Evolutionary conservation across 2,797 vertebrate genomes (phyloP).

Genomic region (Gouania willdenowi): DNA sequence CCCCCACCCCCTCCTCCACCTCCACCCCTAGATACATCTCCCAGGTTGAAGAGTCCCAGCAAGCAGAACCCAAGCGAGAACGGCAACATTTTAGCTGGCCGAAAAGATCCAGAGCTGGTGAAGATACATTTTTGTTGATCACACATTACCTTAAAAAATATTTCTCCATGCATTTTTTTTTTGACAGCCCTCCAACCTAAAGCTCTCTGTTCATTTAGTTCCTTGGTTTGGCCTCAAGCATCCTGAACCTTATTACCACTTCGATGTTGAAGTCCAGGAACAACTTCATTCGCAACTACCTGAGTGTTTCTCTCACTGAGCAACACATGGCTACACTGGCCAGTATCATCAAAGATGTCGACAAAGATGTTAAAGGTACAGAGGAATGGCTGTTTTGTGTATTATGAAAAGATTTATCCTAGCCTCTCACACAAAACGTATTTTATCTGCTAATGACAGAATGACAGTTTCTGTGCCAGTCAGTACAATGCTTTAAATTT

Average conservation of each 20-base stretch:
- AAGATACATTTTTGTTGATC: slow-evolving; percentile 15
- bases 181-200: neutral
- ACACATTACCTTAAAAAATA: no score
- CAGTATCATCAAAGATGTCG: slow-evolving; percentile 97
- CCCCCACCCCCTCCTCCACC: slow-evolving; percentile 90
- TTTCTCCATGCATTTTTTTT: no score
- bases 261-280: slow-evolving; percentile 97
- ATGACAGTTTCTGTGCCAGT: neutral
- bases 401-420: neutral
- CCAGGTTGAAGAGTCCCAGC: slow-evolving; percentile 91
- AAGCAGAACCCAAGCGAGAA: slow-evolving; percentile 91
- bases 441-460: neutral
- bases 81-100: slow-evolving; percentile 95
- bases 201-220: slow-evolving; percentile 76
- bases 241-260: slow-evolving; percentile 94
- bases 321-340: slow-evolving; percentile 97
- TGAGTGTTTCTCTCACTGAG: slow-evolving; percentile 94
- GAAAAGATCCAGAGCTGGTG: slow-evolving; percentile 97
- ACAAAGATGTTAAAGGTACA: slow-evolving; percentile 96
- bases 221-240: slow-evolving; percentile 92
- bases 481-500: neutral
- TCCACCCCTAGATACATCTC: slow-evolving; percentile 89
- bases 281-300: slow-evolving; percentile 97
- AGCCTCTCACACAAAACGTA: no score
- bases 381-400: neutral